Conservation (phyloP, 2,888 invertebrate genomes). For the Agonopterix heracliana region DNA sequence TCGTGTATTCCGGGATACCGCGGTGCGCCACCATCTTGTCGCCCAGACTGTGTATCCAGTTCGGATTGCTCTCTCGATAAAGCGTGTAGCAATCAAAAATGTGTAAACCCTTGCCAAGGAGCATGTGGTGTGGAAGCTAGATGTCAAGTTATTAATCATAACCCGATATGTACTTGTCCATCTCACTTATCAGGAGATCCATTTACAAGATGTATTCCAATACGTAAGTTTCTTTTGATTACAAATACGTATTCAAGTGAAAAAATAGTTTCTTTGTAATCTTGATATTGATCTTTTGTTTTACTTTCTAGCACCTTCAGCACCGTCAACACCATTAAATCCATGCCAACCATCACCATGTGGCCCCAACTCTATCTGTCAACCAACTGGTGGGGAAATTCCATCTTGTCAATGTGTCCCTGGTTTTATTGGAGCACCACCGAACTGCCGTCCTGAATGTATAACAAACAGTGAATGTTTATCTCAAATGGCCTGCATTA, state of each 20-base stretch:
- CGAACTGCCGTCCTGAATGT: slow-evolving; percentile 85
- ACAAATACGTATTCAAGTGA: background rate
- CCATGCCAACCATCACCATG: slow-evolving; percentile 87
- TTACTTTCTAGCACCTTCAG: slow-evolving; percentile 37
- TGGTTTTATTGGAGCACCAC: slow-evolving; percentile 81
- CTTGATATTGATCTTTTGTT: background rate
- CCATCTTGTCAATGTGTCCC: slow-evolving; percentile 84
- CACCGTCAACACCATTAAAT: slow-evolving; percentile 52
- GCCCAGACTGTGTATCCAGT: slow-evolving; percentile 83
- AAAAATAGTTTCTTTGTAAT: background rate
- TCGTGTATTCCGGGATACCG: slow-evolving; percentile 79
- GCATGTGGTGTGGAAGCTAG: slow-evolving; percentile 85
- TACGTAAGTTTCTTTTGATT: slow-evolving; percentile 51
- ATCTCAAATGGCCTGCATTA: slow-evolving; percentile 81
- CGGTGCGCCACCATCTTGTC: slow-evolving; percentile 81
- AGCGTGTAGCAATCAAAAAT: slow-evolving; percentile 84
- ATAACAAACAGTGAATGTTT: slow-evolving; percentile 83
- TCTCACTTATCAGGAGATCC: slow-evolving; percentile 81
- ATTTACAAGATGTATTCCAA: slow-evolving; percentile 75
- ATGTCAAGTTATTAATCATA: slow-evolving; percentile 86
- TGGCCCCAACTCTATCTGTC: slow-evolving; percentile 82
- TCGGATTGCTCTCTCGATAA: slow-evolving; percentile 82
- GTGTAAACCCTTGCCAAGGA: slow-evolving; percentile 84
- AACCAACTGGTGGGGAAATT: slow-evolving; percentile 67
- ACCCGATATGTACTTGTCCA: slow-evolving; percentile 83